A percentile compares a stretch with the other conserved stretches of the same genome.
These are phyloP conservation scores for Baryphthengus martii DNA, from an alignment of 2,113 vertebrate species.

Conservation along the genomic window DNA sequence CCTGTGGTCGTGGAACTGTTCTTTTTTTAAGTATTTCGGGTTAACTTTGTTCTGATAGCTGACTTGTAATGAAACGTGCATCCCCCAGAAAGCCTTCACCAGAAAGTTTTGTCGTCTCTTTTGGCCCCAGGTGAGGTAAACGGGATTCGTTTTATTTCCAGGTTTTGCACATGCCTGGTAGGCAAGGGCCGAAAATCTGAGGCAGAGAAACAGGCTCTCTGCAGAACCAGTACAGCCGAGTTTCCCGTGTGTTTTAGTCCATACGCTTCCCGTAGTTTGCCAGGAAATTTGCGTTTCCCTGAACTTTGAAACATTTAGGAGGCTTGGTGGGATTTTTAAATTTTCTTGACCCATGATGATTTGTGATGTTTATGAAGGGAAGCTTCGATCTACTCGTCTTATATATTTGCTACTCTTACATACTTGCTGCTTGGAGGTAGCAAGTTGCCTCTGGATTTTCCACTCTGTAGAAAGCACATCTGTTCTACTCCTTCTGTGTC, in stretches of 20 bases:
- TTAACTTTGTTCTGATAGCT: neutral
- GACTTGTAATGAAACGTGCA: neutral
- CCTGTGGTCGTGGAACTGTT: fast-evolving
- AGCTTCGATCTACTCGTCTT: neutral
- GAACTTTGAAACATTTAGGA: neutral
- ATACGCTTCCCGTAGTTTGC: neutral
- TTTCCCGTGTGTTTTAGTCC: neutral
- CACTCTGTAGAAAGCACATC: neutral
- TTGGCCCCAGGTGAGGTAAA: neutral
- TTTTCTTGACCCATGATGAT: neutral
- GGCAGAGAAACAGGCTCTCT: neutral
- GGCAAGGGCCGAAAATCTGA: neutral
- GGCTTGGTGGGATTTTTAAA: neutral
- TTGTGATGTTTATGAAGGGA: neutral
- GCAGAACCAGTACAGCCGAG: neutral
- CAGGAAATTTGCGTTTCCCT: neutral
- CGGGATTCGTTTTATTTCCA: neutral
- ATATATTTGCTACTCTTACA: neutral
- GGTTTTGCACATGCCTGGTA: neutral
- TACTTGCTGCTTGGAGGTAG: neutral
- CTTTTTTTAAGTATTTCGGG: neutral
- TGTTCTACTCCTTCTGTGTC: neutral
- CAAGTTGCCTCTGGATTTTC: neutral
- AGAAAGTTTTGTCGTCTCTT: neutral
- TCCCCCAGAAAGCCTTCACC: neutral